Percentiles rank a stretch among this genome's conserved stretches.
phyloP scores from a whole-genome alignment of 2,888 invertebrate genomes.

The Dicycla oo region DNA sequence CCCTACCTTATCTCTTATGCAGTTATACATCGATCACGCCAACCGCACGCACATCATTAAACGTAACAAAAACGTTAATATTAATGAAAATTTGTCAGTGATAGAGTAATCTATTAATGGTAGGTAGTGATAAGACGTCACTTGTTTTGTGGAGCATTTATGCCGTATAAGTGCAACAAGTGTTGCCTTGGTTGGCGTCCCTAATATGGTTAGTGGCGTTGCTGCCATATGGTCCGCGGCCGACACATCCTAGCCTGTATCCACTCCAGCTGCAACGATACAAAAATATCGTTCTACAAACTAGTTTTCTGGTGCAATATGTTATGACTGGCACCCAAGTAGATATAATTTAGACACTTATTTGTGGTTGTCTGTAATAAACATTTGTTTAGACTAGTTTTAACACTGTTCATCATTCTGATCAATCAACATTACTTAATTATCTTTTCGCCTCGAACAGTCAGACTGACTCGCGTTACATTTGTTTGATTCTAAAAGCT shows the following conservation, averaged over 20 bases:
- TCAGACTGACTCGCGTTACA: constrained; percentile 29
- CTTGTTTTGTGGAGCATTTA: constrained; percentile 85
- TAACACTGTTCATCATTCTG: constrained; percentile 15
- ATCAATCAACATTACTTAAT: constrained; percentile 29
- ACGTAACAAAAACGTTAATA: constrained; percentile 64
- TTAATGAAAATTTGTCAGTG: constrained; percentile 67
- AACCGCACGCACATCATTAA: constrained; percentile 66
- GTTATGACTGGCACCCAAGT: constrained; percentile 56
- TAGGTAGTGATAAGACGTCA: constrained; percentile 80
- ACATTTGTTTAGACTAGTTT: constrained; percentile 27
- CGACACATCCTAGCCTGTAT: constrained; percentile 84
- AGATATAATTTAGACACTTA: no score
- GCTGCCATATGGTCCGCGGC: constrained; percentile 87
- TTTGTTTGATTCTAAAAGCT: constrained; percentile 66
- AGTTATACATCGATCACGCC: constrained; percentile 71
- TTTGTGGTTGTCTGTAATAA: no score
- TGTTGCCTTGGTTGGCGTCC: constrained; percentile 88
- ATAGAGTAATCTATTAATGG: constrained; percentile 71
- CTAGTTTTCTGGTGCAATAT: constrained; percentile 71
- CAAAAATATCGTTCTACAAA: constrained; percentile 71
- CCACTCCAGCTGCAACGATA: constrained; percentile 73
- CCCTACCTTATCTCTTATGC: constrained; percentile 80
- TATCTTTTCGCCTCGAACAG: constrained; percentile 11
- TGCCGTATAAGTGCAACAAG: constrained; percentile 90
- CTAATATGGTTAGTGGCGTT: constrained; percentile 85